phyloP scores from a whole-genome alignment of 2,888 invertebrate species.

The Aphelenchoides bicaudatus region DNA sequence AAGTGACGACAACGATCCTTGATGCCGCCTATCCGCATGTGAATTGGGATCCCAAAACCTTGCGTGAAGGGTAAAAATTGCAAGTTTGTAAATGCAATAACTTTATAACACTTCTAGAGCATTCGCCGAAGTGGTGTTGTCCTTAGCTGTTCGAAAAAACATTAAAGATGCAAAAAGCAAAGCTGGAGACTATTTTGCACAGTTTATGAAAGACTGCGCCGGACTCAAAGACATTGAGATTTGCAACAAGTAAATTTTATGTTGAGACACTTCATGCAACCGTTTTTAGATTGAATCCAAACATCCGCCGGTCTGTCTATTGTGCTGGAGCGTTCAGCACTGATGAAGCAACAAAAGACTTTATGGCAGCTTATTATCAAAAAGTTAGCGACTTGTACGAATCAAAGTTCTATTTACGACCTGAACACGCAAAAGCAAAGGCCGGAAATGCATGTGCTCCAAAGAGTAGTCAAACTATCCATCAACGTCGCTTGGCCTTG shows the following conservation, averaged over 20 bases:
- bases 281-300: constrained; percentile 1
- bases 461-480: too few species aligned
- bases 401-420: too few species aligned
- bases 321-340: not conserved
- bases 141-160: not conserved
- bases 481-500: too few species aligned
- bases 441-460: too few species aligned
- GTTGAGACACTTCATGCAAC: not conserved
- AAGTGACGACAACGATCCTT: not conserved
- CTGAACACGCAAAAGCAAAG: too few species aligned
- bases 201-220: not conserved
- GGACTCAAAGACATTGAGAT: not conserved
- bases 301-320: not conserved
- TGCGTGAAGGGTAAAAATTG: constrained; percentile 8
- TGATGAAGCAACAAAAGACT: not conserved
- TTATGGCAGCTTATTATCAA: not conserved
- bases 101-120: not conserved
- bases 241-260: not conserved
- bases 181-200: not conserved
- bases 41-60: not conserved
- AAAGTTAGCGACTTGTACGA: too few species aligned
- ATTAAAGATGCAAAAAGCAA: constrained; percentile 4
- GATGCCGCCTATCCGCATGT: constrained; percentile 8
- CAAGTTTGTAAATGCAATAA: not conserved
- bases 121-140: not conserved